phyloP scores from a whole-genome alignment of 2,888 invertebrate genomes.

The Allacma fusca region DNA sequence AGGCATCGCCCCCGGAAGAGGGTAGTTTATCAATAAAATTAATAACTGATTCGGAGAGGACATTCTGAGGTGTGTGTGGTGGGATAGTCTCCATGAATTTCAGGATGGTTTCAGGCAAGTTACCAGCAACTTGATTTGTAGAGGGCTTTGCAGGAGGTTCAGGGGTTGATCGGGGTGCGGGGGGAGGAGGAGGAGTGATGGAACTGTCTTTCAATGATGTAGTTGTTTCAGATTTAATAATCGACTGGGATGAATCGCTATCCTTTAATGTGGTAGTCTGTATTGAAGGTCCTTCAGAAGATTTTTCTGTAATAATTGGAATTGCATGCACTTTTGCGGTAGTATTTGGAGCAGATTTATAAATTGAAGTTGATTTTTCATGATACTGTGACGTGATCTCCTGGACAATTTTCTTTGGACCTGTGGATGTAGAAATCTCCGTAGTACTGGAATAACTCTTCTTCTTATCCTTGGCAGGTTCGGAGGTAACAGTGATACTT shows the following conservation, averaged over 20 bases:
- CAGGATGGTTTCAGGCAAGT: slow-evolving; percentile 20
- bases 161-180: slow-evolving; percentile 23
- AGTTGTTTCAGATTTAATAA: too few species aligned
- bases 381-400: slow-evolving; percentile 22
- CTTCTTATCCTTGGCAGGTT: neutral
- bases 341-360: slow-evolving; percentile 7
- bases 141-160: slow-evolving; percentile 5
- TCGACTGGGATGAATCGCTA: neutral
- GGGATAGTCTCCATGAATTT: slow-evolving; percentile 37
- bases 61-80: neutral
- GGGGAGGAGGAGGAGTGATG: neutral
- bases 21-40: too few species aligned
- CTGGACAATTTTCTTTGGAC: slow-evolving; percentile 4
- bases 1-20: too few species aligned
- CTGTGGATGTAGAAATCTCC: slow-evolving; percentile 18
- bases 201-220: neutral
- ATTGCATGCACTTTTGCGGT: neutral
- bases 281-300: neutral
- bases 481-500: slow-evolving; percentile 28
- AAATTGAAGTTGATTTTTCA: slow-evolving; percentile 18
- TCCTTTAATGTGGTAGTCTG: neutral
- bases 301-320: neutral
- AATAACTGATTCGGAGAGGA: too few species aligned
- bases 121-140: neutral
- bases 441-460: neutral